Evolutionary conservation across 2,113 vertebrate species (phyloP).

Genomic region (Mus pahari): DNA sequence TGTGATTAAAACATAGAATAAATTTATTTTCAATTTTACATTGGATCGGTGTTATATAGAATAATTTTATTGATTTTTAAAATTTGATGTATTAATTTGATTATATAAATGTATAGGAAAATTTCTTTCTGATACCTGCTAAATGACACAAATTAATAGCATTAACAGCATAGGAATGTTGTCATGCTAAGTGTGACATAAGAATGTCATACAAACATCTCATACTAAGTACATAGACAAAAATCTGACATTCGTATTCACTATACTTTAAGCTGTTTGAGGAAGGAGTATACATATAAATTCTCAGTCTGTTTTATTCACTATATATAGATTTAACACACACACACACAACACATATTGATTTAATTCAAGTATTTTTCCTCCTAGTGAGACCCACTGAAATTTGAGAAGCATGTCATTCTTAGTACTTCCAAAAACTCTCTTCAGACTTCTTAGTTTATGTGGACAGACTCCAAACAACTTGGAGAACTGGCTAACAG

Average conservation of each 20-base stretch:
- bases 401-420: conserved; percentile 44
- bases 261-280: not conserved
- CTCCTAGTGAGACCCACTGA: not conserved
- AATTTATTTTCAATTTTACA: not conserved
- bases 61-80: conserved; percentile 16
- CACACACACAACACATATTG: not conserved
- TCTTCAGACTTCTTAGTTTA: not conserved
- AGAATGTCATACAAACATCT: too few relatives aligned
- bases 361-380: not conserved
- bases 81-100: not conserved
- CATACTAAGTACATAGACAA: not conserved
- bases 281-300: not conserved
- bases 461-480: not conserved
- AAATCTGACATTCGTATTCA: conserved; percentile 40
- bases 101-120: not conserved
- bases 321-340: not conserved
- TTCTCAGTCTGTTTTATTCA: not conserved
- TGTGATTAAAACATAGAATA: not conserved
- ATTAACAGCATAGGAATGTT: not conserved
- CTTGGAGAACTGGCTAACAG: not conserved
- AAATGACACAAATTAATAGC: not conserved
- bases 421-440: not conserved
- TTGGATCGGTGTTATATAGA: conserved; percentile 11
- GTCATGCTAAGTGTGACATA: not conserved
- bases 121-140: not conserved